Percentiles rank a stretch among this genome's conserved stretches.
Evolutionary conservation across 2,797 vertebrate species (phyloP).

Genomic region (Lepilemur septentrionalis): DNA sequence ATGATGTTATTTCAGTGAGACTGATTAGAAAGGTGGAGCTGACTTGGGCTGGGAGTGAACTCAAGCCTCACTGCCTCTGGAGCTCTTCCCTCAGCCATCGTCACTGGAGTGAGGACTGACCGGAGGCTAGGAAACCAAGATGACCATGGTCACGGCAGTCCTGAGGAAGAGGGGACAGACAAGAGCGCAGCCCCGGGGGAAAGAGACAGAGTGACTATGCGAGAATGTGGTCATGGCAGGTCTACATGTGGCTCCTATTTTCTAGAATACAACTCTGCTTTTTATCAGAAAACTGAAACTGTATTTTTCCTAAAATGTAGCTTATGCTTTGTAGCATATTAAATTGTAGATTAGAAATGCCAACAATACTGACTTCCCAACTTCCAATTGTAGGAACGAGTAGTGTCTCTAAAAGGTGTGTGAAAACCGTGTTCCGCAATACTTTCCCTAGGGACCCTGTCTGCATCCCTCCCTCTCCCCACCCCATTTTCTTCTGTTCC

Average conservation of each 20-base stretch:
- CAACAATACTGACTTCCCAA: background rate
- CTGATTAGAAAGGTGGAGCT: background rate
- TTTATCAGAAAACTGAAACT: background rate
- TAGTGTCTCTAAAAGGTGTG: background rate
- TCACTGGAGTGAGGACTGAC: background rate
- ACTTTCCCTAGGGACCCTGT: background rate
- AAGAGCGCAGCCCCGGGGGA: background rate
- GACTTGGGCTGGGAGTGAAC: background rate
- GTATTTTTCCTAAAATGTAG: background rate
- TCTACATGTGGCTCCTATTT: background rate
- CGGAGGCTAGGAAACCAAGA: background rate
- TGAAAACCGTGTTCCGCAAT: background rate
- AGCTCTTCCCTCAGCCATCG: background rate
- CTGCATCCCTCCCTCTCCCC: background rate
- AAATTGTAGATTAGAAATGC: background rate
- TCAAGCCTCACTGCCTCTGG: background rate
- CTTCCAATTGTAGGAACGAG: background rate
- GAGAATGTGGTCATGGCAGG: background rate
- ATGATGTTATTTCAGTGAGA: background rate
- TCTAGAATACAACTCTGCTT: background rate
- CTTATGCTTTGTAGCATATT: background rate
- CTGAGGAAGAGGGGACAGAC: background rate
- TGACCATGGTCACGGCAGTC: background rate
- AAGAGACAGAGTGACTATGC: background rate
- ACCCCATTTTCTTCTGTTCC: conserved; percentile 50